Percentiles rank a stretch among this genome's conserved stretches.
Evolutionary conservation across 2,113 vertebrate species (phyloP).

Genomic region (Lamprotornis superbus): DNA sequence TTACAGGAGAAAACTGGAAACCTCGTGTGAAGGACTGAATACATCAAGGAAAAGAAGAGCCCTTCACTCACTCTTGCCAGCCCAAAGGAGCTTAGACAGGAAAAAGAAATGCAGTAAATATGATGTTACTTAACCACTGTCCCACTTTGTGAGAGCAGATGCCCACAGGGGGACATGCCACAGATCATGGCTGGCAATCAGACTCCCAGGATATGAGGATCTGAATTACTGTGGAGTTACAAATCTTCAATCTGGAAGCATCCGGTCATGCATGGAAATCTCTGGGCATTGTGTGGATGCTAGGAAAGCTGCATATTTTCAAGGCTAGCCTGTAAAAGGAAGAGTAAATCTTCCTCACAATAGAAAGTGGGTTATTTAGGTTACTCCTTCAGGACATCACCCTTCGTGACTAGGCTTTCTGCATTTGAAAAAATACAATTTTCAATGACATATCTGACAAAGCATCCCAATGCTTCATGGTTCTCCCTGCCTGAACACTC

Average conservation of each 20-base stretch:
- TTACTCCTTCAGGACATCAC: background rate
- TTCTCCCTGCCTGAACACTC: background rate
- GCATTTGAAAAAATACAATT: background rate
- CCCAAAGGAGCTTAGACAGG: background rate
- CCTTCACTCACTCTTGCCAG: background rate
- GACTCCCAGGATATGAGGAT: accelerated
- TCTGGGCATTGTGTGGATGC: background rate
- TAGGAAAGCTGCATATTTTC: background rate
- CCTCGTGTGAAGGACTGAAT: background rate
- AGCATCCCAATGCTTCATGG: background rate
- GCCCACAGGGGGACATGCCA: background rate
- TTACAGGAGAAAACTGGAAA: background rate
- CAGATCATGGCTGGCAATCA: background rate
- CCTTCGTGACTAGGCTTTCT: background rate
- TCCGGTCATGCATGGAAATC: background rate
- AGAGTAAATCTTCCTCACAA: background rate
- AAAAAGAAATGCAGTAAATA: background rate
- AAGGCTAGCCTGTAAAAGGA: background rate
- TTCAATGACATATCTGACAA: background rate
- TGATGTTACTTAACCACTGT: background rate
- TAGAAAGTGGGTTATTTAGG: background rate
- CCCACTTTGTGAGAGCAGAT: background rate
- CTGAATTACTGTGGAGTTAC: background rate
- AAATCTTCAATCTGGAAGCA: background rate
- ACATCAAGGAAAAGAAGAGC: background rate